A percentile compares a stretch with the other conserved stretches of the same genome.
Conservation (phyloP, 2,888 invertebrate genomes). For the Liodrosophila aerea region DNA sequence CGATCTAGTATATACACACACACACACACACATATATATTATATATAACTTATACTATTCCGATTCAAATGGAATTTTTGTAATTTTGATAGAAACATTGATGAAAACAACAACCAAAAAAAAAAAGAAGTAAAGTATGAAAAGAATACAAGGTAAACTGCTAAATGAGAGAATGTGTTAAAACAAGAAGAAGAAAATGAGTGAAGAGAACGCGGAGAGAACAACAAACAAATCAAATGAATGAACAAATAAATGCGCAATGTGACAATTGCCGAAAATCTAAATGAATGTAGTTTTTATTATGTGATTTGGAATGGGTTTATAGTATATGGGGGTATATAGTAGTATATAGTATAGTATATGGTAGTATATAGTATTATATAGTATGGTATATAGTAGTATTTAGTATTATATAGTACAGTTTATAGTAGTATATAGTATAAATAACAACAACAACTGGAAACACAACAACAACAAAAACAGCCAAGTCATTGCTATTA, state of each 20-base stretch:
- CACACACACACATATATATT: conserved; percentile 64
- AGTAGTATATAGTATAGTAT: too few species aligned
- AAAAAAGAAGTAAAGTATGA: conserved; percentile 34
- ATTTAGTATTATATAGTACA: too few species aligned
- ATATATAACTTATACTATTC: conserved; percentile 58
- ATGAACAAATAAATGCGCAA: conserved; percentile 56
- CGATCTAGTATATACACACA: too few species aligned
- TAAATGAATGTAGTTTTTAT: conserved; percentile 20
- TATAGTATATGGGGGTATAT: too few species aligned
- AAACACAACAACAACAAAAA: too few species aligned
- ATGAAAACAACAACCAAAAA: conserved; percentile 63
- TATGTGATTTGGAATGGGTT: not conserved
- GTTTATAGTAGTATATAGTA: too few species aligned
- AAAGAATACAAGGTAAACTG: conserved; percentile 43
- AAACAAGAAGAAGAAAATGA: conserved; percentile 21
- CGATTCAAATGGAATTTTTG: conserved; percentile 74
- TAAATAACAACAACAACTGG: too few species aligned
- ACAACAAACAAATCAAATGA: conserved; percentile 31
- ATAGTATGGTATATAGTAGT: too few species aligned
- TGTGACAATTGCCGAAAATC: conserved; percentile 63
- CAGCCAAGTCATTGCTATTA: too few species aligned
- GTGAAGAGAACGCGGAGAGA: conserved; percentile 16
- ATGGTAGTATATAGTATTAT: too few species aligned
- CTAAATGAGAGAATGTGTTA: conserved; percentile 54
- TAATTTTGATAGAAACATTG: conserved; percentile 79